These are phyloP conservation scores for Byasa hedistus DNA, from an alignment of 2,888 invertebrate genomes.

Conservation along the genomic window DNA sequence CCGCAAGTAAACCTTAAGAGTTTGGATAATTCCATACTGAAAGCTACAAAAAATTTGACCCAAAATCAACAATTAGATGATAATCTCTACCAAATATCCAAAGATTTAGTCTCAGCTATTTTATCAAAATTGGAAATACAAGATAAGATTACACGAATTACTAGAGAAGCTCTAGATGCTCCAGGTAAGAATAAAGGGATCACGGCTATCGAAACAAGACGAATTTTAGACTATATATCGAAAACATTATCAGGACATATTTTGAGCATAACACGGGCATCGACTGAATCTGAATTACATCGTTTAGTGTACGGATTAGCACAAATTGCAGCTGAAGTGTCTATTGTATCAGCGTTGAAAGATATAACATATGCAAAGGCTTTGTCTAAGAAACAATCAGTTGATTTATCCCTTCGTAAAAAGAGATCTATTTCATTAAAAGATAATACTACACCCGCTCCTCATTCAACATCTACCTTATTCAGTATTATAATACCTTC, in stretches of 20 bases:
- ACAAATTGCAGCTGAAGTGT: conserved; percentile 74
- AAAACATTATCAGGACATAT: conserved; percentile 70
- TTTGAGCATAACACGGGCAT: conserved; percentile 62
- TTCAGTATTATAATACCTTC: conserved; percentile 50
- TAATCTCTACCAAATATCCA: conserved; percentile 66
- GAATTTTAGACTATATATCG: conserved; percentile 73
- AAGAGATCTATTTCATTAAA: conserved; percentile 52
- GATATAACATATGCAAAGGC: conserved; percentile 69
- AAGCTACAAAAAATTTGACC: conserved; percentile 66
- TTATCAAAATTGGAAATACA: conserved; percentile 69
- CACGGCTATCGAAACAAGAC: conserved; percentile 71
- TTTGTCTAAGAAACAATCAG: conserved; percentile 69
- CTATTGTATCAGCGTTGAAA: conserved; percentile 70
- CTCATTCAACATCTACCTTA: conserved; percentile 42
- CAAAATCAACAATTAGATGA: conserved; percentile 70
- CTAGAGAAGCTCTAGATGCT: conserved; percentile 69
- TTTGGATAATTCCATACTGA: conserved; percentile 60
- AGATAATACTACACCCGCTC: conserved; percentile 37
- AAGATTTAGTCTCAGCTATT: conserved; percentile 69
- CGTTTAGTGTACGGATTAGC: conserved; percentile 70
- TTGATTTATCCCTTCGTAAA: conserved; percentile 64
- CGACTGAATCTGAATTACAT: conserved; percentile 73
- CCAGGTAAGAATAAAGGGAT: conserved; percentile 71
- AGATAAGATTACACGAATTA: conserved; percentile 73
- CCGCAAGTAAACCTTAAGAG: conserved; percentile 65